phyloP scores from a whole-genome alignment of 92 coral and sea anemone genomes.

The Heliopora coerulea region DNA sequence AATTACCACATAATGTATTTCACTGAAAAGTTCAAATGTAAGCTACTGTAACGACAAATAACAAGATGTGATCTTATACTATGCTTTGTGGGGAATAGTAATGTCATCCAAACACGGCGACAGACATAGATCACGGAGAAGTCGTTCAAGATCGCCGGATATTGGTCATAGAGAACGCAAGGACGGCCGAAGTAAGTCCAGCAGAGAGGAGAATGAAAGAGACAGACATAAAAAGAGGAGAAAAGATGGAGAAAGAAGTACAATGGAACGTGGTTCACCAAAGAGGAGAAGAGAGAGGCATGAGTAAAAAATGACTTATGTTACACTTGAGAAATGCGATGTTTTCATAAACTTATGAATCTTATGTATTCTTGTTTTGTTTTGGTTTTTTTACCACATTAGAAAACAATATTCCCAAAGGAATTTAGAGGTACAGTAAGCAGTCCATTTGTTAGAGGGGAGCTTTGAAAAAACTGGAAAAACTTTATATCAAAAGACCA shows the following conservation, averaged over 20 bases:
- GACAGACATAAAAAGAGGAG: slow-evolving; percentile 12
- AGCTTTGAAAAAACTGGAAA: no score
- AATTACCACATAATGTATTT: not conserved
- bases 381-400: no score
- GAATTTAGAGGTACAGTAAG: no score
- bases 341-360: not conserved
- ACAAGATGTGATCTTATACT: not conserved
- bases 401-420: no score
- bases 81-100: not conserved
- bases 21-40: no score
- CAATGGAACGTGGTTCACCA: not conserved
- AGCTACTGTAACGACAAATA: no score
- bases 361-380: no score
- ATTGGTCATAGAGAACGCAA: slow-evolving; percentile 29
- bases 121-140: slow-evolving; percentile 19
- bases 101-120: slow-evolving; percentile 38
- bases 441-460: no score
- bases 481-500: no score
- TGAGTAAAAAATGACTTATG: slow-evolving; percentile 1
- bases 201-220: not conserved
- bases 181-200: slow-evolving; percentile 6
- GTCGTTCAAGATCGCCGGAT: slow-evolving; percentile 34
- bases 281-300: slow-evolving; percentile 22
- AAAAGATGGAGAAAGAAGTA: slow-evolving; percentile 20
- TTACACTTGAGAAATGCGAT: not conserved